Base-by-base conservation (phyloP, 2,888 invertebrate species). In the Empis livida region DNA sequence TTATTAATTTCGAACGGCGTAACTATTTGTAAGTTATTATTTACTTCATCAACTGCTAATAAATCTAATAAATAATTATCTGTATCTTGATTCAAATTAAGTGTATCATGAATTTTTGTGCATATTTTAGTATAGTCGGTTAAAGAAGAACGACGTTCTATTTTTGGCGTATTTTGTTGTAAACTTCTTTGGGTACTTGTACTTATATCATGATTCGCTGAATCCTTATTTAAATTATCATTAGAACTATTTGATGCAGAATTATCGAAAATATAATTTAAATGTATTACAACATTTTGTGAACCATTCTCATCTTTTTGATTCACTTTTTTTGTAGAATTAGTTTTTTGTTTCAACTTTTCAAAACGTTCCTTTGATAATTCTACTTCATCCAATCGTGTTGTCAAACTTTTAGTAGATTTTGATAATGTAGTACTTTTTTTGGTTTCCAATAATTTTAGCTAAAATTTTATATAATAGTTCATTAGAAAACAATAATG, bases 101-200 rank as follows among this genome's bases (percentile, higher is more conserved):
- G 9, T 13, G 49, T 37, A n/a, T 46, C 49, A 41, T 49, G 44
- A 11, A 49, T 40, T 46, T 17, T 30, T 14, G 49, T 49, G 30
- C 40, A 35, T 10, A 40, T 20, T 32, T 43, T n/a, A 4, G 43
- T 23, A 43, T 43, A 43, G 31, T 43, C 39, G n/a, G 40, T 32
- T 16, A 10, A 9, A 2, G 40, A 32, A 23, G n/a, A 14, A 5
- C 30, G n/a, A 13, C 41, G 13, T 27, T 41, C 41, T 5, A 10
- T 27, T 41, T 41, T 41, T 27, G 41, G 20, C 8, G n/a, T n/a
- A 38, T 3, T 13, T 6, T 13, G 2, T 35, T 13, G 13, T 5
- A n/a, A 6, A 11, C 10, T 37, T 32, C n/a, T 42, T 27, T 15
- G 10, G 9, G 10, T 30, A 15, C 10, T 30, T n/a, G 2, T 23